phyloP scores from a whole-genome alignment of 2,888 invertebrate genomes.

The Noctua janthe region DNA sequence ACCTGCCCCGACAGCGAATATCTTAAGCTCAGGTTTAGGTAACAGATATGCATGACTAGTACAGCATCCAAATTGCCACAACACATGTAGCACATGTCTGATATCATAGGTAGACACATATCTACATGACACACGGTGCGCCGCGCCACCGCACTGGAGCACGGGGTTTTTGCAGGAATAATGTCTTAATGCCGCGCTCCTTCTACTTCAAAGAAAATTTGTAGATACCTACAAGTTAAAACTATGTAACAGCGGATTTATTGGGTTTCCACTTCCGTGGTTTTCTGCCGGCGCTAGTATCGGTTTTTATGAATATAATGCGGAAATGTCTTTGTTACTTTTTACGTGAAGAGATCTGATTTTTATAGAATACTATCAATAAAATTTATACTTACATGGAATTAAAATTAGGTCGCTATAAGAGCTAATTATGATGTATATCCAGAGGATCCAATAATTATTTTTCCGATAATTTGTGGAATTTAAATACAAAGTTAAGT shows the following conservation, averaged over 20 bases:
- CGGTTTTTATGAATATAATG: slow-evolving; percentile 16
- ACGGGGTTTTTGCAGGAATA: slow-evolving; percentile 50
- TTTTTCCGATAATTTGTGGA: not conserved
- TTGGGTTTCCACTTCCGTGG: slow-evolving; percentile 50
- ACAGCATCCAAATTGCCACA: slow-evolving; percentile 31
- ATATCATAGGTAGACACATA: slow-evolving; percentile 34
- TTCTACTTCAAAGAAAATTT: slow-evolving; percentile 49
- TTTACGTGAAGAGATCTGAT: slow-evolving; percentile 1
- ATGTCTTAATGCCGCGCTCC: slow-evolving; percentile 46
- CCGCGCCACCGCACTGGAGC: slow-evolving; percentile 33
- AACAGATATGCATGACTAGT: slow-evolving; percentile 53
- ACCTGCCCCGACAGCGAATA: slow-evolving; percentile 52
- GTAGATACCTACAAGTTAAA: slow-evolving; percentile 36
- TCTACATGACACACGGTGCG: slow-evolving; percentile 19
- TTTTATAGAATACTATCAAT: slow-evolving; percentile 10
- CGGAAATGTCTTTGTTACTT: slow-evolving; percentile 38
- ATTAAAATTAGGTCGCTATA: not conserved
- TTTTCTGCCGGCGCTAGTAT: slow-evolving; percentile 28
- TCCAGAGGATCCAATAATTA: not conserved
- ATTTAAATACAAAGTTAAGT: slow-evolving; percentile 7
- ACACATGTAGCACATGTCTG: slow-evolving; percentile 38
- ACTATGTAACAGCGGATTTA: slow-evolving; percentile 46
- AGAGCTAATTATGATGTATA: not conserved
- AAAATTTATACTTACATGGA: not conserved
- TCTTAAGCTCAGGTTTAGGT: slow-evolving; percentile 62